Conservation (phyloP, 2,888 invertebrate species). For the Pollenia angustigena region DNA sequence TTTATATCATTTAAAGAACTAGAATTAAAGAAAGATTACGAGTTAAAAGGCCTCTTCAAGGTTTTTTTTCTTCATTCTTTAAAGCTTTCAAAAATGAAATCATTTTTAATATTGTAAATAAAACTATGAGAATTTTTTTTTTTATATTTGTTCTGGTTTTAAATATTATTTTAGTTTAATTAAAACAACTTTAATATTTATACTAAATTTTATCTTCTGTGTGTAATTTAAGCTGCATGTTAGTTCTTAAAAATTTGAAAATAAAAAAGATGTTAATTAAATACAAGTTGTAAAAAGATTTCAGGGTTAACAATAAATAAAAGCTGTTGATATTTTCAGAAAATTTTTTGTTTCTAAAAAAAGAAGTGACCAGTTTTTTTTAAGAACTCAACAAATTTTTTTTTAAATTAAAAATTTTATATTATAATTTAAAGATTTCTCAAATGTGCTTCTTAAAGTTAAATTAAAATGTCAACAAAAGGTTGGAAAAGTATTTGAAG, state of each 20-base stretch:
- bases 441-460: no score
- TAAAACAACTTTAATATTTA: neutral
- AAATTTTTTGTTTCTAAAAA: neutral
- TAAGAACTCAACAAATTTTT: neutral
- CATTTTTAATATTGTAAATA: constrained; percentile 9
- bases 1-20: neutral
- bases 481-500: no score
- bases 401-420: no score
- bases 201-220: neutral
- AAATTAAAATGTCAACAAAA: no score
- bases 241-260: constrained; percentile 13
- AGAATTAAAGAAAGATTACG: neutral
- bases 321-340: constrained; percentile 44
- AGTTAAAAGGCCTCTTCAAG: constrained; percentile 35
- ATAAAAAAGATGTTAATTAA: constrained; percentile 56
- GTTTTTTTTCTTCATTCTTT: neutral
- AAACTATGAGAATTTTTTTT: constrained; percentile 37
- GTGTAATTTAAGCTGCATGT: constrained; percentile 37
- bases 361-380: constrained; percentile 43
- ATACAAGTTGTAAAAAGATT: constrained; percentile 63
- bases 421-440: no score
- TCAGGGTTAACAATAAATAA: constrained; percentile 66
- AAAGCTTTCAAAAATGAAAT: neutral
- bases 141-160: constrained; percentile 3
- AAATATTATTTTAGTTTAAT: neutral